Conservation (phyloP, 2,113 vertebrate genomes). For the Leptosomus discolor region DNA sequence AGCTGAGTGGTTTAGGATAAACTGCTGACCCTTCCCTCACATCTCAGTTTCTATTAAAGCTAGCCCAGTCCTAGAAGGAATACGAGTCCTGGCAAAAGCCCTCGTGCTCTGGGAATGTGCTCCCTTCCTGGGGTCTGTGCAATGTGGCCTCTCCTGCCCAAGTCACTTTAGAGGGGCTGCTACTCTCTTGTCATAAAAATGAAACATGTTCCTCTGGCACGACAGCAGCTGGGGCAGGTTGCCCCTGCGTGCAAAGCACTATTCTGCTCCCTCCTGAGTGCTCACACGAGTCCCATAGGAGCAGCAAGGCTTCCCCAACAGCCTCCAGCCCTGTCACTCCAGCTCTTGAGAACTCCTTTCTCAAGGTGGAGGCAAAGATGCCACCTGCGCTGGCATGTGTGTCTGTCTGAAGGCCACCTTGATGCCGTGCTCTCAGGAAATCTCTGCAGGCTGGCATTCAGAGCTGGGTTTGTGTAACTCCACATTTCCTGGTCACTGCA, state of each 20-base stretch:
- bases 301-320: rapidly evolving
- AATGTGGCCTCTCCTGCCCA: rapidly evolving
- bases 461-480: neutral
- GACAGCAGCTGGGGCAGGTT: neutral
- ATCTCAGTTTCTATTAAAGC: neutral
- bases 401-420: neutral
- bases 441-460: neutral
- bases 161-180: neutral
- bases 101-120: rapidly evolving
- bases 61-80: neutral
- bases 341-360: neutral
- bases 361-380: neutral
- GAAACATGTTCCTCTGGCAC: rapidly evolving
- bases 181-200: neutral
- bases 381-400: rapidly evolving
- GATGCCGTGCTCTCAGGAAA: neutral
- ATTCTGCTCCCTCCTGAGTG: neutral
- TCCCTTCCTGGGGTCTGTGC: neutral
- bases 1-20: neutral
- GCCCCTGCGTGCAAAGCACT: neutral
- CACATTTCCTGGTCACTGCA: neutral
- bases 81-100: rapidly evolving
- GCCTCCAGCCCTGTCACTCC: neutral
- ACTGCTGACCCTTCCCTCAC: neutral
- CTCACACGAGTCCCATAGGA: rapidly evolving